These are phyloP conservation scores for Erebia palarica DNA, from an alignment of 2,888 invertebrate species.

Conservation along the genomic window DNA sequence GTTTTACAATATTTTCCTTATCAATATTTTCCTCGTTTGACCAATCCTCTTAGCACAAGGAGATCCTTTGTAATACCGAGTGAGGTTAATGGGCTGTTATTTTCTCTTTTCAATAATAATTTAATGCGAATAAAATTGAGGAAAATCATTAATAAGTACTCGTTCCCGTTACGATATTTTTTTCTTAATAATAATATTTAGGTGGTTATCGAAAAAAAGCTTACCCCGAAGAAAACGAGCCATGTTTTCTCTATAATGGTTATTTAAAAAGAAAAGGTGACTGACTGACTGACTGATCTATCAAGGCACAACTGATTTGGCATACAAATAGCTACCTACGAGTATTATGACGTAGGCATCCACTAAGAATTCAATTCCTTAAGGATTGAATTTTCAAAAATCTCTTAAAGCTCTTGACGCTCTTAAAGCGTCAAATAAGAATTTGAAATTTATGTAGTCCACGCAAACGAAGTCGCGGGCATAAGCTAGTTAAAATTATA, in stretches of 20 bases:
- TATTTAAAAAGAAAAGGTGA: neutral
- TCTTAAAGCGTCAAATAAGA: too few relatives aligned
- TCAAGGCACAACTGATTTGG: too few relatives aligned
- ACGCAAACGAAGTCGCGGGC: too few relatives aligned
- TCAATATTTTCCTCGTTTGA: conserved; percentile 29
- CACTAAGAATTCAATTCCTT: too few relatives aligned
- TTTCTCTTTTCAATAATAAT: conserved; percentile 31
- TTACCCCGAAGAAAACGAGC: neutral
- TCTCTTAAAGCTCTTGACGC: too few relatives aligned
- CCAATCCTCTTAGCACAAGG: conserved; percentile 31
- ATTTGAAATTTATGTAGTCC: too few relatives aligned
- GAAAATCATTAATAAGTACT: conserved; percentile 30
- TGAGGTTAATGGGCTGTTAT: conserved; percentile 34
- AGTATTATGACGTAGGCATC: too few relatives aligned
- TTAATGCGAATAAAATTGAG: conserved; percentile 33
- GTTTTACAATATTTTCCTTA: conserved; percentile 25
- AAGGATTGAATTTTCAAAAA: too few relatives aligned
- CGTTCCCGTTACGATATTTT: conserved; percentile 2
- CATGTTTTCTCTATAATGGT: conserved; percentile 4
- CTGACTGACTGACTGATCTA: too few relatives aligned
- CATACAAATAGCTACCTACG: too few relatives aligned
- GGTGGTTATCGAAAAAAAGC: conserved; percentile 10
- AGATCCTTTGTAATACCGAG: conserved; percentile 28
- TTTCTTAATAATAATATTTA: conserved; percentile 25
- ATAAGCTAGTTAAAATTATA: neutral